Evolutionary conservation across 2,888 invertebrate species (phyloP), one percentile per base, ranked within the genome.

Genomic region (Caenorhabditis sp.): DNA sequence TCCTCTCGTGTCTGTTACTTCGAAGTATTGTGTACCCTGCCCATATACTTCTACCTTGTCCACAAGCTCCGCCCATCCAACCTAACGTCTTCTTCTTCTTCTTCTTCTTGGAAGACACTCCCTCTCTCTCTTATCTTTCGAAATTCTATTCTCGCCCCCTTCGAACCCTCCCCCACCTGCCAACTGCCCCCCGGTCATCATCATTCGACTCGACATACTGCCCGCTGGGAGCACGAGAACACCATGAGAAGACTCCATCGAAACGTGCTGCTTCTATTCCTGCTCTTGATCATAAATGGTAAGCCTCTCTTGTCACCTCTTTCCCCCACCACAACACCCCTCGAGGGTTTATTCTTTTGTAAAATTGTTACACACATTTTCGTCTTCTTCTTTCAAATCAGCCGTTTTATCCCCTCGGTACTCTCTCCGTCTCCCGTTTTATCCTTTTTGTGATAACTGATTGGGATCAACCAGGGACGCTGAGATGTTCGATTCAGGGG

Each of bases 231-330:
- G 40, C 26, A 40, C 35, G 53, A 20, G 55, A 55, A 56, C 56
- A n/a, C 32, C 61, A 74, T 74, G 74, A 74, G 74, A 74, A 65
- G 74, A 74, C 74, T 74, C 51, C 74, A 74, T 74, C 74, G 74
- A 56, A 74, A 60, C 40, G 15, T 22, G 32, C 51, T 47, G 13
- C 26, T 74, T 0, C 26, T 72, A 24, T 60, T 74, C 51, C 26
- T 74, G 26, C 32, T 50, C 26, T 40, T 65, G 20, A 35, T 65
- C 18, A 50, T 74, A 37, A 74, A 60, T 60, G 74, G 74, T 74
- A 64, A 74, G 74, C 50, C 2, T n/a, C n/a, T n/a, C 32, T 61
- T 47, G 44, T 20, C 37, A 1, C 15, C 26, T 32, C 26, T 53
- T 15, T 24, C 3, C 22, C 3, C 1, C 20, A 20, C 6, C 40